Conservation (phyloP, 2,113 vertebrate species). For the Lagopus muta region DNA sequence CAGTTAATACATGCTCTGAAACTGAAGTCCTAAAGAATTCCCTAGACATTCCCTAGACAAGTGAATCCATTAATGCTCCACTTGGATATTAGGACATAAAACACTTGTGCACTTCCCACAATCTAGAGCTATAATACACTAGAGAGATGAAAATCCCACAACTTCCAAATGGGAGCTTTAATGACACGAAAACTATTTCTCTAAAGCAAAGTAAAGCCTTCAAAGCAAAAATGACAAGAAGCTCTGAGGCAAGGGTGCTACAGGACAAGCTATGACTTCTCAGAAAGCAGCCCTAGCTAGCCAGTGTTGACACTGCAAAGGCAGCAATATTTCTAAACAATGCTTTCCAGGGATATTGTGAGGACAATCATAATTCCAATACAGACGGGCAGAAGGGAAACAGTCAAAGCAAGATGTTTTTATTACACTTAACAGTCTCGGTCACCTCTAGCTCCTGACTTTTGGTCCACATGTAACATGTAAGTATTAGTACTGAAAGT, state of each 20-base stretch:
- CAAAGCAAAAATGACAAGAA: background rate
- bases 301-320: background rate
- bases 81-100: slow-evolving; percentile 11
- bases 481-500: background rate
- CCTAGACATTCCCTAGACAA: background rate
- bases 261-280: background rate
- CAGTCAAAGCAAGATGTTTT: background rate
- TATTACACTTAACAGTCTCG: background rate
- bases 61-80: background rate
- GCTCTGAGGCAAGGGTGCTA: background rate
- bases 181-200: background rate
- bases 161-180: background rate
- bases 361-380: background rate
- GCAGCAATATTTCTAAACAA: background rate
- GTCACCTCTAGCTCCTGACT: background rate
- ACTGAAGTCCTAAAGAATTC: background rate
- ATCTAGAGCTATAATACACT: background rate
- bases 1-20: background rate
- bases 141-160: background rate
- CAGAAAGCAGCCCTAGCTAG: background rate
- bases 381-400: background rate
- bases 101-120: background rate
- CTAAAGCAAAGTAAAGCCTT: background rate
- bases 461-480: background rate
- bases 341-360: background rate